Evolutionary conservation across 1,140 invertebrate genomes (phyloP), one percentile per base, ranked within the genome.

Genomic region (Oppia nitens): DNA sequence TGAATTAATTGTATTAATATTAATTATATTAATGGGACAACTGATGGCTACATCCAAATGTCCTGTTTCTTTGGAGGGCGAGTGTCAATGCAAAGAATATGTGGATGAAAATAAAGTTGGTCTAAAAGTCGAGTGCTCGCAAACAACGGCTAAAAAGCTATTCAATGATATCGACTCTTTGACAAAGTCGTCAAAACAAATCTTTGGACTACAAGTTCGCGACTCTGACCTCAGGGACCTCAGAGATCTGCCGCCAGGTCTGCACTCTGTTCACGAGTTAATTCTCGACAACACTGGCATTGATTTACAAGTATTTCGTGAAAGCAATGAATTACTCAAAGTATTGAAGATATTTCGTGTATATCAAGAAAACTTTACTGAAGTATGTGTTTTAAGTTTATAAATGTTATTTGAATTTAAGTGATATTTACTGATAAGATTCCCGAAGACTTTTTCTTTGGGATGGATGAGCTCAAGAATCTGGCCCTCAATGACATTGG

Each of bases 341-440:
- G 29, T 23, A 12, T 27, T 62, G 11, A 55, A 48, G 20, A 32
- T 29, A 20, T 49, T 62, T 11, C 49, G 52, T 3, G 40, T 62
- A 14, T 55, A 20, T 40, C 60, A 60, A 55, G 61, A 62, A 48
- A 60, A 62, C 26, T 60, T 40, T 26, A 60, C 61, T 3, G 40
- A 55, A 12, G 29, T 62, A 3, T 59, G 23, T 40, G 4, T 20
- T 51, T 25, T 20, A 20, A 51, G 14, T 6, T 24, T 51, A 20
- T 28, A 52, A 56, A 53, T 32, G 11, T 56, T 21, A 47, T 49
- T 29, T 25, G n/a, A n/a, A 9, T 54, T 47, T 20, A 54, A 25
- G 17, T 54, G 4, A n/a, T 25, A 11, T 54, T 54, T 54, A 28
- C n/a, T 54, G 9, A 20, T 9, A 40, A 40, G 47, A 57, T 57